A percentile compares a stretch with the other conserved stretches of the same genome.
Evolutionary conservation across 2,113 vertebrate species (phyloP).

Genomic region (Catharus bicknelli): DNA sequence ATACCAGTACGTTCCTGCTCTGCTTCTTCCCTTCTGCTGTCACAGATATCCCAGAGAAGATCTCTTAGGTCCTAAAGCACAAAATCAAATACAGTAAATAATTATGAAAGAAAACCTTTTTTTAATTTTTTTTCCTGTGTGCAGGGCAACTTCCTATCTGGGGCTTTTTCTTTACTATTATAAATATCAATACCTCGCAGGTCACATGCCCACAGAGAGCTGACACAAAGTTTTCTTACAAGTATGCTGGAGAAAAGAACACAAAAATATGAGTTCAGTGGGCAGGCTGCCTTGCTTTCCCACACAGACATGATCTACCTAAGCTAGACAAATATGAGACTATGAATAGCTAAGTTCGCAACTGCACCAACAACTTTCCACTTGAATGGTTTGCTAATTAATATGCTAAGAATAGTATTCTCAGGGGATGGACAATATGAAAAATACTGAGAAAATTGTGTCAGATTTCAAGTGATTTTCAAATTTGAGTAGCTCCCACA

Average conservation of each 20-base stretch:
- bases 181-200: not conserved
- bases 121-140: not conserved
- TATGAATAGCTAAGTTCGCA: not conserved
- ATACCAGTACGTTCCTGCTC: constrained; percentile 76
- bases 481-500: not conserved
- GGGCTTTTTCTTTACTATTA: not conserved
- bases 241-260: not conserved
- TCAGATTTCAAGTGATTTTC: not conserved
- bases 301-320: not conserved
- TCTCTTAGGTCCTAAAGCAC: constrained; percentile 82
- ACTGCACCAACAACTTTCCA: not conserved
- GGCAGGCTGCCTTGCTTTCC: not conserved
- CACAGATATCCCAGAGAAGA: constrained; percentile 86
- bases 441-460: not conserved
- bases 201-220: not conserved
- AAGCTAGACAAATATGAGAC: not conserved
- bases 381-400: not conserved
- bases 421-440: not conserved
- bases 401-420: not conserved
- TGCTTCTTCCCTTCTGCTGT: constrained; percentile 82
- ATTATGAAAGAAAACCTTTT: not conserved
- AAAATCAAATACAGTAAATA: not conserved
- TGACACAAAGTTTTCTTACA: not conserved
- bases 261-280: not conserved
- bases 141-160: not conserved